These are phyloP conservation scores for Cosmia pyralina DNA, from an alignment of 2,888 invertebrate genomes.

Conservation along the genomic window DNA sequence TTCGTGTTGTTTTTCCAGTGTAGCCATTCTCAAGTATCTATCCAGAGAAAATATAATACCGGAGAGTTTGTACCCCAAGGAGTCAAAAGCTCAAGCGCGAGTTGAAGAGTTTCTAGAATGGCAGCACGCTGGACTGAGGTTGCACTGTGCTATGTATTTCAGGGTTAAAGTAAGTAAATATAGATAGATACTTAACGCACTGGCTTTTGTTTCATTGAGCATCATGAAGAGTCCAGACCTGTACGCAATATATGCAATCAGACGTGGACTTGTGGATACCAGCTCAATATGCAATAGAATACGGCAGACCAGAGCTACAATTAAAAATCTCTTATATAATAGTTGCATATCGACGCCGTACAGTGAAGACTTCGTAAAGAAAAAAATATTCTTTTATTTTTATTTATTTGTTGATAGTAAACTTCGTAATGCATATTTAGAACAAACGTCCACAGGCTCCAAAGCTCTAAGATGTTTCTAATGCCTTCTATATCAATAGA, in stretches of 20 bases:
- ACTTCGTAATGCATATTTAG: not conserved
- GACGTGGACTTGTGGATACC: not conserved
- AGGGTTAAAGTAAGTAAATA: constrained; percentile 88
- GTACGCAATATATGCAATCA: not conserved
- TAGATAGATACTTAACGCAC: no score
- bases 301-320: no score
- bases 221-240: not conserved
- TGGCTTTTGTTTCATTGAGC: no score
- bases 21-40: constrained; percentile 93
- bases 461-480: not conserved
- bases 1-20: constrained; percentile 83
- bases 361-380: no score
- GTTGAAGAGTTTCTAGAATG: constrained; percentile 94
- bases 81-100: constrained; percentile 90
- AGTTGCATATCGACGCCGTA: not conserved
- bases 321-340: not conserved
- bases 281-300: not conserved
- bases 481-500: not conserved
- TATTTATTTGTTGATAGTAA: not conserved
- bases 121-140: constrained; percentile 93
- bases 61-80: constrained; percentile 92
- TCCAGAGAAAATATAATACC: constrained; percentile 88
- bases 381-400: not conserved
- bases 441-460: no score
- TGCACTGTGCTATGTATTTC: constrained; percentile 91